Base-by-base conservation (phyloP, 1,140 invertebrate species). In the Rhagoletis zephyria region DNA sequence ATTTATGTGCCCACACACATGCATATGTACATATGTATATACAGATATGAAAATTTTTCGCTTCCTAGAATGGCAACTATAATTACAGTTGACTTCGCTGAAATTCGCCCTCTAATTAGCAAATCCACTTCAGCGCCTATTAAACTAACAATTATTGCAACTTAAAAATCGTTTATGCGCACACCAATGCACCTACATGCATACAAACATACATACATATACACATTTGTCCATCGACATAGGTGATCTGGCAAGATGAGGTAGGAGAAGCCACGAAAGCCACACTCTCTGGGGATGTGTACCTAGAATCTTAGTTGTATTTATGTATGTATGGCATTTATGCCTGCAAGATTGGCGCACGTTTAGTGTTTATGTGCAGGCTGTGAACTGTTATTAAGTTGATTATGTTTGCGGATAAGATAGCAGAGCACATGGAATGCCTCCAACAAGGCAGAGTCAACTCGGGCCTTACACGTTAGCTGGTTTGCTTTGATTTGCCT, bases 121-220 rank as follows among this genome's bases (percentile, higher is more conserved):
- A 81, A 81, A 81, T 81, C 74, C 74, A 81, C 48, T 81, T 81
- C 74, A 81, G 74, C 74, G 48, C 74, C 74, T 48, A 81, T 81
- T 81, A 19, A 81, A 81, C 74, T 81, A 81, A 81, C 74, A 81
- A 81, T 81, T 81, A 81, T 81, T 81, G 74, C 74, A 81, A 81
- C 74, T 81, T 81, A 81, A 81, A 81, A 81, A 81, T 81, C 74
- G 74, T 81, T 81, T 81, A 81, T 81, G 74, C 74, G 19, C 74
- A 81, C 74, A 81, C 74, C 74, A 81, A 59, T 4, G 74, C 45
- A 19, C 64, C 30, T 30, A 67, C 30, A n/a, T 81, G n/a, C 67
- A 74, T 3, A 74, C 42, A 14, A 12, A 74, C 40, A 45, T 48
- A 74, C 42, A 45, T 74, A 45, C n/a, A 30, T 65, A n/a, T 19